phyloP scores from a whole-genome alignment of 2,888 invertebrate species.

The Lampropteryx suffumata region DNA sequence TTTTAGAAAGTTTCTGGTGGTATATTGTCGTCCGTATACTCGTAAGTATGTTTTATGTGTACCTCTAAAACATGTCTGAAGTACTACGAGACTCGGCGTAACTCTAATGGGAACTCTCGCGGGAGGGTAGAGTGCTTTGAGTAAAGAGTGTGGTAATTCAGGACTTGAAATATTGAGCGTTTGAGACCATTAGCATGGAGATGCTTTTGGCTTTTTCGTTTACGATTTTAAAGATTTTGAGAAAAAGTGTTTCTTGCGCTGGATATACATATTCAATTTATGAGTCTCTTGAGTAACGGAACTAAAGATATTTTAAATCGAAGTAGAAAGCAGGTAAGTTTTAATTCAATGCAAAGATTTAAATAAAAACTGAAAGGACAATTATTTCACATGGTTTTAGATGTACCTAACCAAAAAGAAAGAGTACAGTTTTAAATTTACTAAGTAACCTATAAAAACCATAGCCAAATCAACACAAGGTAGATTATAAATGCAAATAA shows the following conservation, averaged over 20 bases:
- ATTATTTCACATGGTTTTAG: too few relatives aligned
- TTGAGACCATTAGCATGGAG: constrained; percentile 25
- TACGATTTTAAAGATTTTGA: not conserved
- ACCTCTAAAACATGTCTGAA: constrained; percentile 31
- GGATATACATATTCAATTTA: too few relatives aligned
- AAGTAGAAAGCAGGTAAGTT: too few relatives aligned
- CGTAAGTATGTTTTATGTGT: constrained; percentile 79
- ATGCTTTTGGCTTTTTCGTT: constrained; percentile 11
- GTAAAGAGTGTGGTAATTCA: constrained; percentile 33
- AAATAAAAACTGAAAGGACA: too few relatives aligned
- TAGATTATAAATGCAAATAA: too few relatives aligned
- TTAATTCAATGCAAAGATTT: too few relatives aligned
- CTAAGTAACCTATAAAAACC: too few relatives aligned
- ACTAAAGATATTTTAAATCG: too few relatives aligned
- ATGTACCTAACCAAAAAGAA: too few relatives aligned
- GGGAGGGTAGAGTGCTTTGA: constrained; percentile 32
- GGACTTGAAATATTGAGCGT: constrained; percentile 35
- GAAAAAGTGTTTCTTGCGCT: not conserved
- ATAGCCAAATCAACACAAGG: too few relatives aligned
- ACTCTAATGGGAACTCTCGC: constrained; percentile 30
- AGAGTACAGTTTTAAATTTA: too few relatives aligned
- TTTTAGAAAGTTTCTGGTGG: constrained; percentile 95
- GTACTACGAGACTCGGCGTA: constrained; percentile 28
- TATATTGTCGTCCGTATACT: constrained; percentile 98
- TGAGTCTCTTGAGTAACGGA: too few relatives aligned